Evolutionary conservation across 2,888 invertebrate species (phyloP).

Genomic region (Bellardia bayeri): DNA sequence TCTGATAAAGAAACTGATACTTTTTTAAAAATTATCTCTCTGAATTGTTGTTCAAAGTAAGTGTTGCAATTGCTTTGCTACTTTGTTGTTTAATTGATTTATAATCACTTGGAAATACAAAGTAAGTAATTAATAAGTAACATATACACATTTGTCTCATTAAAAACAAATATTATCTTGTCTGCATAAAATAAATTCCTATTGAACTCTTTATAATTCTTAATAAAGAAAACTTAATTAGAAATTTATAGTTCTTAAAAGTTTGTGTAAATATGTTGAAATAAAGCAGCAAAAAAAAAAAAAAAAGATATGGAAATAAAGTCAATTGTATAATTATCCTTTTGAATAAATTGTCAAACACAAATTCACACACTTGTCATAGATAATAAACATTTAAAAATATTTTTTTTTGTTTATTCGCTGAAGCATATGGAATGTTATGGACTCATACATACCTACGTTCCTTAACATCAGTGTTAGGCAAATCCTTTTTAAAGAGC

Average conservation of each 20-base stretch:
- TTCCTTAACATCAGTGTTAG: background rate
- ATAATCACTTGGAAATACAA: background rate
- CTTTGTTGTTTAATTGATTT: background rate
- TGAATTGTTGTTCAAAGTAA: background rate
- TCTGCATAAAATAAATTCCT: background rate
- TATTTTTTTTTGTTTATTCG: constrained; percentile 10
- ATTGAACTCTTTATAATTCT: constrained; percentile 50
- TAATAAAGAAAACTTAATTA: constrained; percentile 54
- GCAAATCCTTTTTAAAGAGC: background rate
- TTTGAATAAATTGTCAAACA: background rate
- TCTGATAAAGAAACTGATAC: too few relatives aligned
- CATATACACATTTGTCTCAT: background rate
- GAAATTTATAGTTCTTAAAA: constrained; percentile 58
- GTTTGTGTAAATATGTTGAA: background rate
- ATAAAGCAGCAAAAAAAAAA: background rate
- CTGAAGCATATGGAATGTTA: constrained; percentile 2
- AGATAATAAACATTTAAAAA: background rate
- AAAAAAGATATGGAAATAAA: background rate
- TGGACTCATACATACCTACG: background rate
- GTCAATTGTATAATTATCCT: constrained; percentile 5
- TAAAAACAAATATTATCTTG: background rate
- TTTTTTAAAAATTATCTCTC: too few relatives aligned
- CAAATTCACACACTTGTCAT: background rate
- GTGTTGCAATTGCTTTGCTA: background rate
- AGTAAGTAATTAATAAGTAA: background rate